Percentiles rank a stretch among this genome's conserved stretches.
phyloP scores from a whole-genome alignment of 2,113 vertebrate genomes.

The Irena cyanogastra region DNA sequence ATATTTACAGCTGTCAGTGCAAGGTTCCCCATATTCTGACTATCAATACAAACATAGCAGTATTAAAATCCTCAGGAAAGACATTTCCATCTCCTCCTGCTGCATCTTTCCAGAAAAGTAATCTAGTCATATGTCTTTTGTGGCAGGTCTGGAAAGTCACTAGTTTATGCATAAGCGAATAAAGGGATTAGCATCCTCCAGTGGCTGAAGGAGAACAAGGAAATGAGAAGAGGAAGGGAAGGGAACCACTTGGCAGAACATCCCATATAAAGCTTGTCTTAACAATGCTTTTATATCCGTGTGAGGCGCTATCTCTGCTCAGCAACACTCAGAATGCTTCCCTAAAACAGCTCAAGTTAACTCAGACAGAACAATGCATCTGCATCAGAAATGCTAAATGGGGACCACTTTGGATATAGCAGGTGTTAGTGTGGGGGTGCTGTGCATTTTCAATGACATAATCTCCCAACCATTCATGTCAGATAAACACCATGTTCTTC shows the following conservation, averaged over 20 bases:
- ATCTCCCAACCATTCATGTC: background rate
- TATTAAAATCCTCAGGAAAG: background rate
- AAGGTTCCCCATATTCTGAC: background rate
- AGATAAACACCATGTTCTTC: conserved; percentile 19
- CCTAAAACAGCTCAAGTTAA: background rate
- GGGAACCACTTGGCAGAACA: conserved; percentile 50
- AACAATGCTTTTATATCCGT: conserved; percentile 28
- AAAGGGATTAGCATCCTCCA: background rate
- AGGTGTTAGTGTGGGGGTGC: background rate
- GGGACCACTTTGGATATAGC: background rate
- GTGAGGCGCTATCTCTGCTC: conserved; percentile 29
- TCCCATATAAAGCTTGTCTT: background rate
- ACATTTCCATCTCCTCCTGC: background rate
- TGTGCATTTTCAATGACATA: background rate
- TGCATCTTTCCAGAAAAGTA: background rate
- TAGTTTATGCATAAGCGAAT: background rate
- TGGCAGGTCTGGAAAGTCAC: background rate
- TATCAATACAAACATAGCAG: background rate
- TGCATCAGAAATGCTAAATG: background rate
- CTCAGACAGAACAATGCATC: conserved; percentile 24
- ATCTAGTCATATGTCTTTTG: background rate
- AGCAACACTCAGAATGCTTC: background rate
- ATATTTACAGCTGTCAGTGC: background rate
- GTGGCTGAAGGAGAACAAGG: conserved; percentile 36
- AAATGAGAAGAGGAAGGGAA: conserved; percentile 59